These are phyloP conservation scores for Lacerta bilineata DNA, from an alignment of 2,797 vertebrate species.

Conservation along the genomic window DNA sequence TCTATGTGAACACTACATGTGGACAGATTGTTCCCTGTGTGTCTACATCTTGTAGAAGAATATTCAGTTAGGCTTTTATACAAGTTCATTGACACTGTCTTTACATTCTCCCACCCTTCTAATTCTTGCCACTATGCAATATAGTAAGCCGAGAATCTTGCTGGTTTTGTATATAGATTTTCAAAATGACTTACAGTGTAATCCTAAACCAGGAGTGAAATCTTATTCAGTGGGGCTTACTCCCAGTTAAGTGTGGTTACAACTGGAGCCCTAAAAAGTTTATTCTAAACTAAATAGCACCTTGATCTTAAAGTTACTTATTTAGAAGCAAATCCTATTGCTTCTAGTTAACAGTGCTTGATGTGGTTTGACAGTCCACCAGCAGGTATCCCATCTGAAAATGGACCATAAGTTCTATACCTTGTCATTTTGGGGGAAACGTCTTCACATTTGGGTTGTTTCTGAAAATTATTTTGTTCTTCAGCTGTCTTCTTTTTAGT, in stretches of 20 bases:
- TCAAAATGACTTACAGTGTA: background rate
- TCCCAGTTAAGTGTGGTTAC: too few relatives aligned
- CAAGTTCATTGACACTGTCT: background rate
- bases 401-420: background rate
- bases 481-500: background rate
- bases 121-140: background rate
- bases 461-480: background rate
- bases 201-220: too few relatives aligned
- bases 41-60: background rate
- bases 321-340: background rate
- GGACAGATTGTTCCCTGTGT: background rate
- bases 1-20: background rate
- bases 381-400: background rate
- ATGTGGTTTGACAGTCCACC: background rate
- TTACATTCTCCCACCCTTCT: background rate
- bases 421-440: background rate
- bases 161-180: background rate
- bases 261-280: background rate
- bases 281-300: background rate
- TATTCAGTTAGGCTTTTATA: background rate
- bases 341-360: background rate
- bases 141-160: background rate
- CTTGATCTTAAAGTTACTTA: background rate
- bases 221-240: too few relatives aligned
- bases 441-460: background rate